Percentiles rank a stretch among this genome's conserved stretches.
Conservation (phyloP, 2,113 vertebrate genomes). For the Tachysurus vachellii region DNA sequence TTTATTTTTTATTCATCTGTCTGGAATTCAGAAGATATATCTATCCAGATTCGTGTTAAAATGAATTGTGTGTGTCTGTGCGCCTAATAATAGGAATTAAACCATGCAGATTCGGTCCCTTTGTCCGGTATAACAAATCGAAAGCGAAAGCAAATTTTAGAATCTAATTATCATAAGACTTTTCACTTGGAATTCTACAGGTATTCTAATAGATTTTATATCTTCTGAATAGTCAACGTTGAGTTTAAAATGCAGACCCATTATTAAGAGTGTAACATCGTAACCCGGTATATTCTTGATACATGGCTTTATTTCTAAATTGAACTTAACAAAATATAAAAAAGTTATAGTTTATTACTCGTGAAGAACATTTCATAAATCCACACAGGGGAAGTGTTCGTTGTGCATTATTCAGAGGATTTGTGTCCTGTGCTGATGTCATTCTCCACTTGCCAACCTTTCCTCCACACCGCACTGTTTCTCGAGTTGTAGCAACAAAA, state of each 20-base stretch:
- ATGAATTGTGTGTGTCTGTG: neutral
- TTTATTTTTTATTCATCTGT: too few relatives aligned
- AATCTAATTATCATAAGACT: neutral
- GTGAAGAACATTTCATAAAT: neutral
- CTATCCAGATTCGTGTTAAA: too few relatives aligned
- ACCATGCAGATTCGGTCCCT: neutral
- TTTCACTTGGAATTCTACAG: too few relatives aligned
- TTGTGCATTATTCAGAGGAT: neutral
- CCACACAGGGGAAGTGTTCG: neutral
- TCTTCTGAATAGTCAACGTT: neutral
- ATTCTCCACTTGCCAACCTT: neutral
- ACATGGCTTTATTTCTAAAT: neutral
- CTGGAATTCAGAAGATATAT: too few relatives aligned
- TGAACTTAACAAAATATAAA: neutral
- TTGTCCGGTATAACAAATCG: neutral
- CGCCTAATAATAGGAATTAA: neutral
- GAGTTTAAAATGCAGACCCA: neutral
- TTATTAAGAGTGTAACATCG: neutral
- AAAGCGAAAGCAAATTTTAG: neutral
- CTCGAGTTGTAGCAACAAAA: neutral
- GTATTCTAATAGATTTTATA: neutral
- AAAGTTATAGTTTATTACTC: neutral
- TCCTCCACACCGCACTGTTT: neutral
- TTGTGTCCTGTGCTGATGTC: neutral
- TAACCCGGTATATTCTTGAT: neutral